Base-by-base conservation (phyloP, 2,113 vertebrate species). In the Oxyura jamaicensis region DNA sequence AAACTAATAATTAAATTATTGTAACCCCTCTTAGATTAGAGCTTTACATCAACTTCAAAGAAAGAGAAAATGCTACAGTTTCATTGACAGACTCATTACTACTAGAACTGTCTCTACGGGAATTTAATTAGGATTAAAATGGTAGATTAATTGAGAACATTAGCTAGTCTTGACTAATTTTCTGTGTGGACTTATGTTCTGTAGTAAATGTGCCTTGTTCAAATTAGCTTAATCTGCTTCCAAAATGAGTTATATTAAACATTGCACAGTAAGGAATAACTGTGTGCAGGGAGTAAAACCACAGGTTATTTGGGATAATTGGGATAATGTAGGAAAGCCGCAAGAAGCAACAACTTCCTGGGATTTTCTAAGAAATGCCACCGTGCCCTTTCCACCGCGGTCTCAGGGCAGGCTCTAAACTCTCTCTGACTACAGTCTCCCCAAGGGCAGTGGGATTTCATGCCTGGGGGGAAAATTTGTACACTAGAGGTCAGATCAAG, bases 111-210 rank as follows among this genome's bases (percentile, higher is more conserved):
- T 58, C 81, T 87, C 77, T 36, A 18, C 1, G 86, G 66, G 77
- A 75, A 86, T 88, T 82, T 83, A 76, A 72, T 86, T 77, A 80
- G 18, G 19, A 72, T 72, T 72, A 72, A 72, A 72, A 39, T 16
- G 35, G 35, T 39, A 72, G 35, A 46, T 62, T 50, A 78, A 77
- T 13, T 88, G 79, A 59, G 90, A 90, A 59, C 50, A 83, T 86
- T 78, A 75, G 16, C 62, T 63, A 59, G 44, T 31, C 50, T 91
- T 82, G 48, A 41, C 59, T 86, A 39, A 86, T 83, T 71, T 63
- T 91, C 69, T 65, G 25, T 29, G 44, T 36, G 33, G 80, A 81
- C 12, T 65, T 62, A 65, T 56, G 39, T 56, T 92, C 68, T 68
- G 26, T 59, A 35, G 33, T 63, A 72, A 81, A 82, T 25, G 63